Percentiles rank a stretch among this genome's conserved stretches.
Evolutionary conservation across 2,113 vertebrate genomes (phyloP).

Genomic region (Sorex fumeus): DNA sequence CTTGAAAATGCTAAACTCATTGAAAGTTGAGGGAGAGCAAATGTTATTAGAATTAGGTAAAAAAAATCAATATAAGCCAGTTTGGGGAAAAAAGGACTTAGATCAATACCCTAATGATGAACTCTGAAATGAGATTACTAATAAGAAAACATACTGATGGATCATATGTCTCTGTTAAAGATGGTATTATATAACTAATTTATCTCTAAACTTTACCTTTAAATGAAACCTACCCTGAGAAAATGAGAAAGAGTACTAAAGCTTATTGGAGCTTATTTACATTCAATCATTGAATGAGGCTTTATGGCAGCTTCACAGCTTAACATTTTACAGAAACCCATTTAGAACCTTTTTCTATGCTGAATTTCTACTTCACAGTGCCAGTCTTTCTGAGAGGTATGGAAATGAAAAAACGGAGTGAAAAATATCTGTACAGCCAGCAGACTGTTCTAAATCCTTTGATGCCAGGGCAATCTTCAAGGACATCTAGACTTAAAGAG

Average conservation of each 20-base stretch:
- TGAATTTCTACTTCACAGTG: background rate
- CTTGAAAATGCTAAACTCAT: background rate
- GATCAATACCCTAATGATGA: background rate
- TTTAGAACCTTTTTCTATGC: background rate
- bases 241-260: background rate
- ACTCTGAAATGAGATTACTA: background rate
- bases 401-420: no score
- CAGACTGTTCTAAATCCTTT: background rate
- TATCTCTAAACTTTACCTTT: background rate
- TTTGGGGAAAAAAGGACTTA: background rate
- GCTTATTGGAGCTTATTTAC: background rate
- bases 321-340: background rate
- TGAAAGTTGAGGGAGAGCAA: background rate
- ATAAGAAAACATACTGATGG: background rate
- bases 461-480: background rate
- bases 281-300: background rate
- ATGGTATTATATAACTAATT: background rate
- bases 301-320: background rate
- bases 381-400: background rate
- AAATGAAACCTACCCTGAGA: no score
- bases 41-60: no score
- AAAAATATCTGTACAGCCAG: no score
- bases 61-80: no score
- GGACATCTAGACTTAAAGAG: background rate
- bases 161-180: background rate